Evolutionary conservation across 2,797 vertebrate species (phyloP).

Genomic region (Paguma larvata): DNA sequence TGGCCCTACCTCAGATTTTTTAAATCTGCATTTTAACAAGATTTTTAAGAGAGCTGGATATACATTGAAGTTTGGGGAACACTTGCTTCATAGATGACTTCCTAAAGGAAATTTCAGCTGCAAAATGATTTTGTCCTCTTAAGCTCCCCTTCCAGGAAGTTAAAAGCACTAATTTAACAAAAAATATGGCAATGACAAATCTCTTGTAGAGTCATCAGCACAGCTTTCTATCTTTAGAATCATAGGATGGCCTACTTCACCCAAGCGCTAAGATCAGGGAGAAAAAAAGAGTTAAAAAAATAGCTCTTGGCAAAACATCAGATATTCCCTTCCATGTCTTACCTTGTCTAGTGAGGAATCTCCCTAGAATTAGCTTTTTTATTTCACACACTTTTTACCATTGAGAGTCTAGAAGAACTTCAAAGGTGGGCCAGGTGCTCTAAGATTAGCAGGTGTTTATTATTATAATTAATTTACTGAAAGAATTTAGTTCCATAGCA

Average conservation of each 20-base stretch:
- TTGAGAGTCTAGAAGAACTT: constrained; percentile 76
- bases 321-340: constrained; percentile 81
- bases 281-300: constrained; percentile 80
- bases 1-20: not conserved
- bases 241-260: constrained; percentile 75
- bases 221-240: not conserved
- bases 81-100: not conserved
- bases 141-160: constrained; percentile 47
- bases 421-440: constrained; percentile 54
- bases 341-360: constrained; percentile 80
- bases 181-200: not conserved
- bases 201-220: not conserved
- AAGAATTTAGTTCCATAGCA: not conserved
- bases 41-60: not conserved
- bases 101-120: not conserved
- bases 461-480: constrained; percentile 19
- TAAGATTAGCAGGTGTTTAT: constrained; percentile 48
- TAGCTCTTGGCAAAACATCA: constrained; percentile 79
- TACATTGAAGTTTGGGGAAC: not conserved
- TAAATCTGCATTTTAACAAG: constrained; percentile 53
- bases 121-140: constrained; percentile 53
- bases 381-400: constrained; percentile 82
- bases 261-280: not conserved
- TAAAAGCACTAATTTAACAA: constrained; percentile 46
- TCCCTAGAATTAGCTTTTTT: constrained; percentile 81